These are phyloP conservation scores for Diaphora mendica DNA, from an alignment of 2,888 invertebrate species.

Conservation along the genomic window DNA sequence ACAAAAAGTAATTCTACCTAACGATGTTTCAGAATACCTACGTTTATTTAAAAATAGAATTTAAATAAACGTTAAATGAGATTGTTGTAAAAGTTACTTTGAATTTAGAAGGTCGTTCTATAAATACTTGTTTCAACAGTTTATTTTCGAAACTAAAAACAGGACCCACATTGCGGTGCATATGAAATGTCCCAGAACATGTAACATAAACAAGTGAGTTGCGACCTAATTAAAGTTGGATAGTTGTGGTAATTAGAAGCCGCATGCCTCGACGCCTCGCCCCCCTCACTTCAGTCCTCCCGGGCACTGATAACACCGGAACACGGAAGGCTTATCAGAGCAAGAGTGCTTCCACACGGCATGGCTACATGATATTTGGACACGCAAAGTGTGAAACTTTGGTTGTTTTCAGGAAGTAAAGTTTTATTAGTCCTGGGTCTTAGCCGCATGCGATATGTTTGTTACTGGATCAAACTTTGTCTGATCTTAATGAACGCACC, in stretches of 20 bases:
- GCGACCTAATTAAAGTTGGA: slow-evolving; percentile 67
- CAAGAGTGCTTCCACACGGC: slow-evolving; percentile 47
- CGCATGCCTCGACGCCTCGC: slow-evolving; percentile 24
- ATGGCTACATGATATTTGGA: slow-evolving; percentile 49
- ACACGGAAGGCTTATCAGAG: slow-evolving; percentile 59
- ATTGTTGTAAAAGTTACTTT: background rate
- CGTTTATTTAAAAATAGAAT: background rate
- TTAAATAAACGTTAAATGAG: background rate
- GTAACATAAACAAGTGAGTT: slow-evolving; percentile 50
- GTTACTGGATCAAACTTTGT: slow-evolving; percentile 7
- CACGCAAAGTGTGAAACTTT: slow-evolving; percentile 51
- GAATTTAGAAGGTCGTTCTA: background rate
- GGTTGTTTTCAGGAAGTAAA: slow-evolving; percentile 41
- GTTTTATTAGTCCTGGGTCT: slow-evolving; percentile 16
- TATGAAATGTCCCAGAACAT: slow-evolving; percentile 37
- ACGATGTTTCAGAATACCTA: background rate
- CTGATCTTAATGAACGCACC: background rate
- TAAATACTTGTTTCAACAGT: background rate
- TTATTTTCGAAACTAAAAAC: background rate
- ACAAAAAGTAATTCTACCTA: background rate
- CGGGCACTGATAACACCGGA: slow-evolving; percentile 54
- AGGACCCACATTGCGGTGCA: slow-evolving; percentile 33
- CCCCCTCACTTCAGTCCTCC: slow-evolving; percentile 27
- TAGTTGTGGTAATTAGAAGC: slow-evolving; percentile 64
- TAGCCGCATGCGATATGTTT: slow-evolving; percentile 6